Evolutionary conservation across 35 echinoderm and acorn worm genomes (phyloP).

Genomic region (Holothuria glaberrima): DNA sequence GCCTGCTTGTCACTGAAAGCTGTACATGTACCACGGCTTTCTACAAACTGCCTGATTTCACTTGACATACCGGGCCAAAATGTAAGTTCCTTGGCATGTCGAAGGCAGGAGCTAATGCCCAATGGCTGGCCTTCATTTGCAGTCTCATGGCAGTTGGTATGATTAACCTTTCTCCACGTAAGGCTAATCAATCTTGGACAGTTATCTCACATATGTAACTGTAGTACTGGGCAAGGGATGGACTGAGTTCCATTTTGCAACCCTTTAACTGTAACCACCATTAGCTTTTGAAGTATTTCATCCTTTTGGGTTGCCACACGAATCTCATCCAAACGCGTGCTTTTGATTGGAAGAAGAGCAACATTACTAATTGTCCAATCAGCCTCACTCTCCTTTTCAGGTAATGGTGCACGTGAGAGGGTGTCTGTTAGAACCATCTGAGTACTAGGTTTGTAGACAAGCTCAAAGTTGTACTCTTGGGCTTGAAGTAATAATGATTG

Average conservation of each 20-base stretch:
- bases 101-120: slow-evolving; percentile 63
- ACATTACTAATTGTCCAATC: too few relatives aligned
- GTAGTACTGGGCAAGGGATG: too few relatives aligned
- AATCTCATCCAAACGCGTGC: slow-evolving; percentile 30
- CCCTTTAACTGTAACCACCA: slow-evolving; percentile 51
- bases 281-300: slow-evolving; percentile 65
- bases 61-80: slow-evolving; percentile 77
- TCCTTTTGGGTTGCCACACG: slow-evolving; percentile 40
- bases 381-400: too few relatives aligned
- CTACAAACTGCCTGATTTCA: slow-evolving; percentile 70
- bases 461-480: slow-evolving; percentile 64
- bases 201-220: slow-evolving; percentile 69
- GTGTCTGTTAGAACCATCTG: too few relatives aligned
- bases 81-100: slow-evolving; percentile 59
- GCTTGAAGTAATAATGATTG: slow-evolving; percentile 62
- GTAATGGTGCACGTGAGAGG: too few relatives aligned
- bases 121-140: slow-evolving; percentile 60
- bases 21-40: too few relatives aligned
- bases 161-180: too few relatives aligned
- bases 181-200: slow-evolving; percentile 58
- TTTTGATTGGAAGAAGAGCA: not conserved
- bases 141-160: slow-evolving; percentile 45
- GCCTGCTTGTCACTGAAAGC: slow-evolving; percentile 44
- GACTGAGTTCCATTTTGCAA: slow-evolving; percentile 57
- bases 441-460: slow-evolving; percentile 34